Conservation (phyloP, 2,797 vertebrate species). For the Heterohyrax brucei region DNA sequence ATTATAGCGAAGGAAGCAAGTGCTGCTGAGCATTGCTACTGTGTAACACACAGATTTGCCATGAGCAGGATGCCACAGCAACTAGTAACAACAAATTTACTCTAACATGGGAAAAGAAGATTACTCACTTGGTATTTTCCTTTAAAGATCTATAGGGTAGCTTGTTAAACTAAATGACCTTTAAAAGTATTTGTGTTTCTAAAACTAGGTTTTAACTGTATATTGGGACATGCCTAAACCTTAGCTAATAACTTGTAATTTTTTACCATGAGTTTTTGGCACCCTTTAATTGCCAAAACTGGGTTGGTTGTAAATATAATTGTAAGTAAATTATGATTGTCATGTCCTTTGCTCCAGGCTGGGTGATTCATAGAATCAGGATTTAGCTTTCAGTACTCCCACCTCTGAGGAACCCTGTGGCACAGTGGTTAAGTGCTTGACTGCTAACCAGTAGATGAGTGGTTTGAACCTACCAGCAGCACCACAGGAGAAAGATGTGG, state of each 20-base stretch:
- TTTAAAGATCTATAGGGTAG: constrained; percentile 55
- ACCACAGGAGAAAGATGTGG: too few species aligned
- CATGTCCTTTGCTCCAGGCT: constrained; percentile 32
- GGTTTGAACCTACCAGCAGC: too few species aligned
- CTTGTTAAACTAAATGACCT: constrained; percentile 48
- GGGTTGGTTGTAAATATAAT: not conserved
- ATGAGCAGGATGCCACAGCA: not conserved
- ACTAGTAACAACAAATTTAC: not conserved
- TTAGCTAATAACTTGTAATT: constrained; percentile 57
- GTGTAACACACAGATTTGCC: too few species aligned
- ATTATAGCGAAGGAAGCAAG: too few species aligned
- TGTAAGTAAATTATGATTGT: not conserved
- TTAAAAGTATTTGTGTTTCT: constrained; percentile 33
- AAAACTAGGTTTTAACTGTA: constrained; percentile 63
- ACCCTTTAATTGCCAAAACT: constrained; percentile 42
- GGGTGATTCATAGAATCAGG: constrained; percentile 54
- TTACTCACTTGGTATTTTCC: constrained; percentile 20
- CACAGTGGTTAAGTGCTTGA: too few species aligned
- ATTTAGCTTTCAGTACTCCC: constrained; percentile 58
- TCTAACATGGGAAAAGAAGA: constrained; percentile 38
- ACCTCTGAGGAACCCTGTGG: not conserved
- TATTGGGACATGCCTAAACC: constrained; percentile 50
- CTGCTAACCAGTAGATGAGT: too few species aligned
- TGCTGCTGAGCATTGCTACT: too few species aligned
- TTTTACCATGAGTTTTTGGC: not conserved